Evolutionary conservation across 2,113 vertebrate genomes (phyloP), one percentile per base, ranked within the genome.

Genomic region (Motacilla alba): DNA sequence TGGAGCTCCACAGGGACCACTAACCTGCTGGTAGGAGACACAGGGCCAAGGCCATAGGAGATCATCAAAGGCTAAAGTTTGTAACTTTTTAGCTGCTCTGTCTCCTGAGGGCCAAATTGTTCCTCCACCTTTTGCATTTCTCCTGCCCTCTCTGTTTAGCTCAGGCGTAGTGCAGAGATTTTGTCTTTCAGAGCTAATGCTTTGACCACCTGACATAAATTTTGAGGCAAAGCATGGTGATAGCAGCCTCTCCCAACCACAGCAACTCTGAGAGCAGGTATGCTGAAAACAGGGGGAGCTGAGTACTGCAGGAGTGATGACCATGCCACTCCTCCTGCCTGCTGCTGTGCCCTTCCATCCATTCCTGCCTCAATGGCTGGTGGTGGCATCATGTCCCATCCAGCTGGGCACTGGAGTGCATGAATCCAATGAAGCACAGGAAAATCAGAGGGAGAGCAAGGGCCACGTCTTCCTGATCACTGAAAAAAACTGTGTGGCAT

Each of bases 311-410:
- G 47, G 22, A 43, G 17, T 4, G 31, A 49, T 74, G 63, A 37
- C 63, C 33, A 2, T 11, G 30, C 43, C 53, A 14, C 33, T 80
- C 2, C 37, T 66, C 30, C 72, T 47, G n/a, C 79, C 82, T 72
- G 8, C 60, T 63, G 8, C 56, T 37, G 30, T 3, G 8, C 67
- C 23, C 43, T 74, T 37, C 53, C 47, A 13, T 35, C 67, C 0
- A 0, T 35, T 59, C 67, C 70, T 75, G 41, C 26, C 35, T 28
- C 4, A 0, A 10, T 31, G 33, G 13, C 44, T 31, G 47, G 4
- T 50, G 8, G 5, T 53, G 18, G 9, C 19, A 0, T 43, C 0
- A 0, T 35, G 14, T 18, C 47, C 43, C 28, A 39, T 58, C 22
- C n/a, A 33, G 8, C 10, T 76, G 83, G 43, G 49, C 27, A 41